Evolutionary conservation across 2,888 invertebrate species (phyloP), one percentile per base, ranked within the genome.

Genomic region (Megastigmus dorsalis): DNA sequence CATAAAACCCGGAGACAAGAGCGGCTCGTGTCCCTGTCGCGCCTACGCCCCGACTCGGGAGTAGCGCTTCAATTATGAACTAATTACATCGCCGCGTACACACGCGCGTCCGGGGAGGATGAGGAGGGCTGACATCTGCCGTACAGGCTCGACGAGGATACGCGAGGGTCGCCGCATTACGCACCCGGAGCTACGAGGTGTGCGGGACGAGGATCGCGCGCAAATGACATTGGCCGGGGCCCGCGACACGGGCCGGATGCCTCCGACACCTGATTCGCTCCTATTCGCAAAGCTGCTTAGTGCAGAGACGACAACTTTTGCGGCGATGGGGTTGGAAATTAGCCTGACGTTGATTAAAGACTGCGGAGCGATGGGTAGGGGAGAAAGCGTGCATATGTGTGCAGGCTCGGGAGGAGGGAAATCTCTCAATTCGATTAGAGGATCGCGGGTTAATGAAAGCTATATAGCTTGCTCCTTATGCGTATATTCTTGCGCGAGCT

Each of bases 31-130:
- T 54, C 54, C 33, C 10, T 30, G 15, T 5, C 9, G 36, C 23
- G 36, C 1, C 38, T 5, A 3, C 2, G 20, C 23, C 20, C 57
- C 15, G n/a, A 33, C 55, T 36, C 10, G 6, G n/a, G 13, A 6
- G n/a, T n/a, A n/a, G 18, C 38, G 75, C 82, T 84, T 84, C 82
- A 85, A 84, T 85, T 83, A 84, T 79, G 81, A 82, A 82, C 82
- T 84, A 84, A 86, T 86, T 84, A 83, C 82, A 74, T 65, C 69
- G 38, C 66, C 67, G 68, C 18, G 45, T 63, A 67, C 81, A 80
- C 78, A 72, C 75, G 78, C 71, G 76, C 74, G 76, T 18, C n/a
- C n/a, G 18, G 41, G 2, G 77, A 80, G 82, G 81, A 83, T 84
- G n/a, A n/a, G n/a, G n/a, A n/a, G n/a, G n/a, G 81, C 80, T n/a